phyloP scores from a whole-genome alignment of 2,797 vertebrate species.

The Mormyrops boulengeri region DNA sequence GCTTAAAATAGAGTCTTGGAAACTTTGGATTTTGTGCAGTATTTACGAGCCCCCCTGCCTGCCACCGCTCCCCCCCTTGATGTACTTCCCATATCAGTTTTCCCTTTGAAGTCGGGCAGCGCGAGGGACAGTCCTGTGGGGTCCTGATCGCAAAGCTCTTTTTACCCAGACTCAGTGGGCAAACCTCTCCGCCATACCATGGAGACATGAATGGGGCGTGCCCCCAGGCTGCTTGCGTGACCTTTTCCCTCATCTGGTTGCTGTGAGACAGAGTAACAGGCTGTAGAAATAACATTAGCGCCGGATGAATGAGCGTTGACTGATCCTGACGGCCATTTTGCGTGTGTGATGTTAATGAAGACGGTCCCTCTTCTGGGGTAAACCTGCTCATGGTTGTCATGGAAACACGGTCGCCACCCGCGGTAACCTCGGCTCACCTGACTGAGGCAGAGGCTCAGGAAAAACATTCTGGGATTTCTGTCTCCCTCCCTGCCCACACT shows the following conservation, averaged over 20 bases:
- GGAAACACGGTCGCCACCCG: not conserved
- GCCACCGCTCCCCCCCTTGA: not conserved
- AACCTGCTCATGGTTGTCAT: not conserved
- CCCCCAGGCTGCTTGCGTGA: not conserved
- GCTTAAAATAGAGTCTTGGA: not conserved
- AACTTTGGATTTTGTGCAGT: not conserved
- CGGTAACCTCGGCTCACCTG: not conserved
- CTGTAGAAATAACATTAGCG: not conserved
- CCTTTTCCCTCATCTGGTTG: conserved; percentile 20
- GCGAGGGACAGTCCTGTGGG: not conserved
- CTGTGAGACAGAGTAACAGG: not conserved
- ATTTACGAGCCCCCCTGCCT: not conserved
- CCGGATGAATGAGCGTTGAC: not conserved
- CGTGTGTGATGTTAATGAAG: not conserved
- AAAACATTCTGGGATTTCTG: not conserved
- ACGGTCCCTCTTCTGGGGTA: not conserved
- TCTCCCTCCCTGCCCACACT: not conserved
- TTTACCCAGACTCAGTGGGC: not conserved
- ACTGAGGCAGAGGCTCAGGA: not conserved
- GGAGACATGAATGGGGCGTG: conserved; percentile 24
- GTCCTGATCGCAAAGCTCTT: not conserved
- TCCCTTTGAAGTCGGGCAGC: not conserved
- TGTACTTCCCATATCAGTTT: not conserved
- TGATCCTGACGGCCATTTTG: not conserved
- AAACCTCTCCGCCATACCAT: not conserved